Base-by-base conservation (phyloP, 2,888 invertebrate genomes). In the Nemotelus pantherinus region DNA sequence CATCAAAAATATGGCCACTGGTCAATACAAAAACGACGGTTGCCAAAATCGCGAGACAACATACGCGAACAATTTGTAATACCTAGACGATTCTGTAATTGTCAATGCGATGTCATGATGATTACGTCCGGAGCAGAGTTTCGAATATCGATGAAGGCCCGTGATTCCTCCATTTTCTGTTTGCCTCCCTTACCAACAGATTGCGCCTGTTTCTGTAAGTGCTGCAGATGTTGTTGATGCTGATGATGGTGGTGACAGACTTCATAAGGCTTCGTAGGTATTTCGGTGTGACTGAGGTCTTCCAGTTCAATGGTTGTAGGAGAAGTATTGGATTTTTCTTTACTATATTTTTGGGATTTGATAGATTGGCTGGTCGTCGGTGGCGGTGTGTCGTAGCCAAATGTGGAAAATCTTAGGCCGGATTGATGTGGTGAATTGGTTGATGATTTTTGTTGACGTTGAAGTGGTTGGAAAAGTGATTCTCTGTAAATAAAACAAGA, bases 41-140 rank as follows among this genome's bases (percentile, higher is more conserved):
- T 5, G 3, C 3, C n/a, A n/a, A 25, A 25, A 25, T 67, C 48
- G 9, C 67, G 25, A 9, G 70, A 41, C 50, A 70, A 53, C 53
- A 4, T 9, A 41, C 48, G 9, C 41, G 70, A 10, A 53, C 10
- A 48, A 45, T 65, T 67, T 67, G 10, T 47, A 25, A 67, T 71
- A 63, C 74, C 41, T 67, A 68, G 44, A 77, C 58, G 75, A 68
- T 83, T 85, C 84, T 83, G 85, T 86, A 87, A 87, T 84, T 90
- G 92, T 93, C 92, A 93, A 91, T 93, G 93, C 80, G 92, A 87
- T 83, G 88, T 88, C 88, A 88, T 93, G 83, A 95, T 95, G 85
- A 96, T 95, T 83, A 96, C 95, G 87, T 96, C 96, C 70, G 95
- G 95, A 1, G 95, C 95, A 77, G 95, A 95, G 84, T 95, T 94